Percentiles rank a stretch among this genome's conserved stretches.
Conservation (phyloP, 2,113 vertebrate genomes). For the Cottus gobio region DNA sequence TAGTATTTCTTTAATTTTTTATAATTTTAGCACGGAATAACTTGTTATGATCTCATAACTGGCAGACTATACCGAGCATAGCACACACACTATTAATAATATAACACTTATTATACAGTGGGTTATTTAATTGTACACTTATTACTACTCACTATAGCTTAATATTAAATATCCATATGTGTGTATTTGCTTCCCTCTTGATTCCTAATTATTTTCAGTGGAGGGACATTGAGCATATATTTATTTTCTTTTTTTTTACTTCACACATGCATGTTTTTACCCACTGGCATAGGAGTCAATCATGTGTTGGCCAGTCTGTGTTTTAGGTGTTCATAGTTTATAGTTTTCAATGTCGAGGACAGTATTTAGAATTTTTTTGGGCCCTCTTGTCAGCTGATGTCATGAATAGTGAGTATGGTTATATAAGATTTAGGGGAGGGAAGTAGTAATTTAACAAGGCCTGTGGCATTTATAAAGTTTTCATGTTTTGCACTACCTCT, state of each 20-base stretch:
- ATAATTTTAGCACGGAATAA: neutral
- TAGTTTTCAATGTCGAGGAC: conserved; percentile 4
- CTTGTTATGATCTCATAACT: neutral
- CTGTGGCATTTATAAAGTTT: conserved; percentile 62
- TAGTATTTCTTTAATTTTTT: neutral
- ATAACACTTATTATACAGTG: neutral
- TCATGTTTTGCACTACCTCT: conserved; percentile 35
- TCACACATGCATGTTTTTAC: neutral
- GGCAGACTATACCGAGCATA: neutral
- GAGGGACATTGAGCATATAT: neutral
- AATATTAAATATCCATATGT: neutral
- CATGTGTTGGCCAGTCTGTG: neutral
- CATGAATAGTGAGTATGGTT: conserved; percentile 49
- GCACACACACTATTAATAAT: neutral
- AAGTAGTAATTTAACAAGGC: conserved; percentile 56
- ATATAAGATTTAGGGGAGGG: conserved; percentile 45
- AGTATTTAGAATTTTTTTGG: conserved; percentile 25
- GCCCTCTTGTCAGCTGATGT: conserved; percentile 36
- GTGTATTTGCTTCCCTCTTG: neutral
- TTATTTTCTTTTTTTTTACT: neutral
- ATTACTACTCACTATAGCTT: neutral
- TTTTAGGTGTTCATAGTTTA: conserved; percentile 13
- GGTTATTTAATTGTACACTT: neutral
- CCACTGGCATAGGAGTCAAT: neutral
- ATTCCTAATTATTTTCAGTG: neutral